phyloP scores from a whole-genome alignment of 2,888 invertebrate species.

The Neria commutata region DNA sequence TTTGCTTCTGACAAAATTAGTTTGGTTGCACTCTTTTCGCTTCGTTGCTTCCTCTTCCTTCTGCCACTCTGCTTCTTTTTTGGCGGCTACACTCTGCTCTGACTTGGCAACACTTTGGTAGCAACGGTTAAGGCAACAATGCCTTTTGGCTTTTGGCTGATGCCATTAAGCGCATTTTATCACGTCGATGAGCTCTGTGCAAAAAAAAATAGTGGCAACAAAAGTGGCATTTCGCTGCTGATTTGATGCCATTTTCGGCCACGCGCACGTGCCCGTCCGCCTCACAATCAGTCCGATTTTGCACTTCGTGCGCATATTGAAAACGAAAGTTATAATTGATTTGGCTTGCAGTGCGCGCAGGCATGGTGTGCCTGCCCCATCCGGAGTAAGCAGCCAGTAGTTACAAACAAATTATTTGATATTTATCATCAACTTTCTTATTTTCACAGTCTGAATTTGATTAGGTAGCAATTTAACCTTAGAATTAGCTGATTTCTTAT shows the following conservation, averaged over 20 bases:
- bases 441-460: too few relatives aligned
- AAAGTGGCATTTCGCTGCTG: background rate
- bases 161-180: background rate
- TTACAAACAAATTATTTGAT: too few relatives aligned
- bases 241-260: background rate
- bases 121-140: background rate
- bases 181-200: background rate
- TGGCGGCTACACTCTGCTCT: too few relatives aligned
- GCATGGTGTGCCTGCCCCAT: too few relatives aligned
- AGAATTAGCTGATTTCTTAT: too few relatives aligned
- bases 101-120: background rate
- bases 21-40: background rate
- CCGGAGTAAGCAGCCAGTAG: too few relatives aligned
- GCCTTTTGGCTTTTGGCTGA: background rate
- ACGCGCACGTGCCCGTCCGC: background rate
- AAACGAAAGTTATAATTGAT: slow-evolving; percentile 41
- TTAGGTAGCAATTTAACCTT: too few relatives aligned
- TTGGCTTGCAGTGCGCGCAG: slow-evolving; percentile 18
- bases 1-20: background rate
- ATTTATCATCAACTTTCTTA: too few relatives aligned
- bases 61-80: background rate
- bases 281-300: slow-evolving; percentile 42
- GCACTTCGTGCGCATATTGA: slow-evolving; percentile 50
- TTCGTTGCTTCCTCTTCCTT: background rate
- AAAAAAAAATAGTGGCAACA: background rate